Percentiles rank a stretch among this genome's conserved stretches.
phyloP scores from a whole-genome alignment of 2,113 vertebrate genomes.

The Cryptomyrus ogoouensis region DNA sequence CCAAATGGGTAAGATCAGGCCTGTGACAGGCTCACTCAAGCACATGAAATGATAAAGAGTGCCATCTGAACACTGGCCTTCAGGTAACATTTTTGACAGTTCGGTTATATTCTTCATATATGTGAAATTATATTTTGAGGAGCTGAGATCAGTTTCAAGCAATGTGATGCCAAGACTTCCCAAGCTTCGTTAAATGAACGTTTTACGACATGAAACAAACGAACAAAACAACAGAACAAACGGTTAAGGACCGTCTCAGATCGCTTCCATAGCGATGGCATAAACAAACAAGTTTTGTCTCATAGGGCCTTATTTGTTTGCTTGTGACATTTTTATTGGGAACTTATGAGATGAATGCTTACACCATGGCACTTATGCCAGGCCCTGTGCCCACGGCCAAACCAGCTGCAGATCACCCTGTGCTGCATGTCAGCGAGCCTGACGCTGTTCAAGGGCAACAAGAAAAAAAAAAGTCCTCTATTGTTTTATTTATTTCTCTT shows the following conservation, averaged over 20 bases:
- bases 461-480: conserved; percentile 45
- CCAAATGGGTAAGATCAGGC: not conserved
- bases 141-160: not conserved
- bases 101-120: not conserved
- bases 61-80: not conserved
- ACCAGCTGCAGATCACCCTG: not conserved
- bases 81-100: not conserved
- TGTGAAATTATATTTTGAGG: not conserved
- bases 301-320: not conserved
- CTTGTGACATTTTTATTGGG: conserved; percentile 11
- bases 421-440: conserved; percentile 41
- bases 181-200: not conserved
- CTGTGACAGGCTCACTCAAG: not conserved
- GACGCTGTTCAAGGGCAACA: conserved; percentile 52
- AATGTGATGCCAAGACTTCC: conserved; percentile 10
- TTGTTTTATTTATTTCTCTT: conserved; percentile 61
- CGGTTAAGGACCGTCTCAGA: not conserved
- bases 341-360: conserved; percentile 12
- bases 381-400: not conserved
- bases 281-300: conserved; percentile 19
- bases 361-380: not conserved
- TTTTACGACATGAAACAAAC: not conserved
- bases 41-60: not conserved
- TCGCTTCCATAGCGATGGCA: conserved; percentile 13
- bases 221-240: conserved; percentile 1